Percentiles rank a stretch among this genome's conserved stretches.
Evolutionary conservation across 2,113 vertebrate species (phyloP).

Genomic region (Micronisus gabar): DNA sequence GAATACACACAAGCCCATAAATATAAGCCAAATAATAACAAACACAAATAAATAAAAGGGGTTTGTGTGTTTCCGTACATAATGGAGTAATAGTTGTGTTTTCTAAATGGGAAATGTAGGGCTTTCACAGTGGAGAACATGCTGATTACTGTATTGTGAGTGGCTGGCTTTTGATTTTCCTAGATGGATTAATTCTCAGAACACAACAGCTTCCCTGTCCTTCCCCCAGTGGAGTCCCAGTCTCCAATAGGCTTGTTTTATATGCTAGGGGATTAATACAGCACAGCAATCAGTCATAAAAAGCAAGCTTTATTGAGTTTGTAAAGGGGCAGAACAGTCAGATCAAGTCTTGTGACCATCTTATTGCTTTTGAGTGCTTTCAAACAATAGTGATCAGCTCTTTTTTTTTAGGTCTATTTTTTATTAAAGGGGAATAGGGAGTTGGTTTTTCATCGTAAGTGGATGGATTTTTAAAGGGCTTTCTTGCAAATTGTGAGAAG

Average conservation of each 20-base stretch:
- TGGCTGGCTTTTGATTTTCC: slow-evolving; percentile 83
- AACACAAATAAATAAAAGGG: slow-evolving; percentile 67
- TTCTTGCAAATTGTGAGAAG: neutral
- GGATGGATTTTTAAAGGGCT: neutral
- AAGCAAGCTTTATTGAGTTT: slow-evolving; percentile 72
- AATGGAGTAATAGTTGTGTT: slow-evolving; percentile 74
- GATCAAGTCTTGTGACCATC: slow-evolving; percentile 76
- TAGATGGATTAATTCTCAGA: slow-evolving; percentile 73
- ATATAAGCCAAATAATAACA: slow-evolving; percentile 77
- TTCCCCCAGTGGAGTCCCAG: slow-evolving; percentile 66
- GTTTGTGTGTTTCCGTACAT: slow-evolving; percentile 60
- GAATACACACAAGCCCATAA: slow-evolving; percentile 61
- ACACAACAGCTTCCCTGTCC: slow-evolving; percentile 82
- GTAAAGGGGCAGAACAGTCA: slow-evolving; percentile 71
- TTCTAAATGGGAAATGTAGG: slow-evolving; percentile 76
- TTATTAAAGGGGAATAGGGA: slow-evolving; percentile 65
- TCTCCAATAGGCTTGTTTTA: slow-evolving; percentile 78
- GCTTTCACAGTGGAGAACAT: slow-evolving; percentile 83
- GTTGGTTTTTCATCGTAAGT: slow-evolving; percentile 51
- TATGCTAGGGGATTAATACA: slow-evolving; percentile 80
- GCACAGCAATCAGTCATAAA: slow-evolving; percentile 78
- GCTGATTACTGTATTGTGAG: slow-evolving; percentile 87
- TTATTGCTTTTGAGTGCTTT: slow-evolving; percentile 69
- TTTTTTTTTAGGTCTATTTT: neutral
- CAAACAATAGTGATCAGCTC: slow-evolving; percentile 69